phyloP scores from a whole-genome alignment of 1,140 invertebrate species.

The Apis cerana region DNA sequence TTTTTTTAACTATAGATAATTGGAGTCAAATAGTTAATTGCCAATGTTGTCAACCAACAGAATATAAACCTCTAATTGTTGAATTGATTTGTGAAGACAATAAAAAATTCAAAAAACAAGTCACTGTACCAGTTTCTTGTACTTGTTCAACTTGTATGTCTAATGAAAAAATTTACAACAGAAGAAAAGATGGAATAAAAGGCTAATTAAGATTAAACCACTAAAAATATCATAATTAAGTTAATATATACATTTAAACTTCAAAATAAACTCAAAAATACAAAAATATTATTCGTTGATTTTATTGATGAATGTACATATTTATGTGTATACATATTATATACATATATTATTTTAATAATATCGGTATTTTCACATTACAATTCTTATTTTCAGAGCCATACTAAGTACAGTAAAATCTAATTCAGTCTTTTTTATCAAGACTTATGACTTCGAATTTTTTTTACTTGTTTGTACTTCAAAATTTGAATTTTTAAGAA shows the following conservation, averaged over 20 bases:
- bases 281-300: slow-evolving; percentile 40
- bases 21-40: slow-evolving; percentile 81
- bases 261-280: slow-evolving; percentile 2
- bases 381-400: slow-evolving; percentile 17
- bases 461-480: slow-evolving; percentile 24
- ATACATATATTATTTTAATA: slow-evolving; percentile 30
- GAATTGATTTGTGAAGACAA: slow-evolving; percentile 83
- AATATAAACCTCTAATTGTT: slow-evolving; percentile 77
- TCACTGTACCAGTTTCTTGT: slow-evolving; percentile 82
- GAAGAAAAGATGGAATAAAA: slow-evolving; percentile 24
- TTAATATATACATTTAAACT: background rate
- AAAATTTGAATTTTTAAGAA: background rate
- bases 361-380: slow-evolving; percentile 15
- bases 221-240: background rate
- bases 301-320: slow-evolving; percentile 31
- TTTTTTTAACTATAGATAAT: slow-evolving; percentile 78
- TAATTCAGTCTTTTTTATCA: slow-evolving; percentile 33
- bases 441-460: slow-evolving; percentile 9
- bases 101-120: slow-evolving; percentile 75
- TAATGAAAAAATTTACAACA: background rate
- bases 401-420: slow-evolving; percentile 38
- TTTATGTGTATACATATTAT: background rate
- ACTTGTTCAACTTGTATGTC: slow-evolving; percentile 72
- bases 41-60: slow-evolving; percentile 83
- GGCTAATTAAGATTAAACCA: background rate